Evolutionary conservation across 2,797 vertebrate genomes (phyloP).

Genomic region (Poecilia wingei): DNA sequence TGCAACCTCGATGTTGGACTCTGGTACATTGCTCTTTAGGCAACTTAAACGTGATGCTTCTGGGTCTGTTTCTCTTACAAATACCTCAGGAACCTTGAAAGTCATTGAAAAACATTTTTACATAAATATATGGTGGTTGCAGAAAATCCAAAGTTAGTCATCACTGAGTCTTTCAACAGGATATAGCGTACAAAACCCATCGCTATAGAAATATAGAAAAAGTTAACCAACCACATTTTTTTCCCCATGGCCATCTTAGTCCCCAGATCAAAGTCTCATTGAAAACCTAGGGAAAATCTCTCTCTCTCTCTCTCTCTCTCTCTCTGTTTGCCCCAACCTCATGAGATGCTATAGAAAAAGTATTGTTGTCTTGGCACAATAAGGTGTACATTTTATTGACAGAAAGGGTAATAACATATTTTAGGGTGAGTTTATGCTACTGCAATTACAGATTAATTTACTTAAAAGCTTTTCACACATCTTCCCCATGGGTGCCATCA

Average conservation of each 20-base stretch:
- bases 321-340: not conserved
- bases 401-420: not conserved
- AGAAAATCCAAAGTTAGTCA: not conserved
- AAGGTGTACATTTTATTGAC: not conserved
- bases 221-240: not conserved
- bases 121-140: not conserved
- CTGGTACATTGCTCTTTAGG: not conserved
- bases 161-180: not conserved
- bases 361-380: not conserved
- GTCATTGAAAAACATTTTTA: not conserved
- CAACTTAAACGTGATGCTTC: not conserved
- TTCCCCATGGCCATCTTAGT: not conserved
- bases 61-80: not conserved
- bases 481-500: not conserved
- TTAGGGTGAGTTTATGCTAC: not conserved
- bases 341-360: not conserved
- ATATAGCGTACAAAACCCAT: not conserved
- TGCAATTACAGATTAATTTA: constrained; percentile 1
- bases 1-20: not conserved
- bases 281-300: not conserved
- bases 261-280: not conserved
- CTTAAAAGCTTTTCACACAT: not conserved
- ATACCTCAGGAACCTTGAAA: not conserved
- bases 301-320: not conserved
- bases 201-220: not conserved